Evolutionary conservation across 2,888 invertebrate species (phyloP), one percentile per base, ranked within the genome.

Genomic region (Coecobrya sp.): DNA sequence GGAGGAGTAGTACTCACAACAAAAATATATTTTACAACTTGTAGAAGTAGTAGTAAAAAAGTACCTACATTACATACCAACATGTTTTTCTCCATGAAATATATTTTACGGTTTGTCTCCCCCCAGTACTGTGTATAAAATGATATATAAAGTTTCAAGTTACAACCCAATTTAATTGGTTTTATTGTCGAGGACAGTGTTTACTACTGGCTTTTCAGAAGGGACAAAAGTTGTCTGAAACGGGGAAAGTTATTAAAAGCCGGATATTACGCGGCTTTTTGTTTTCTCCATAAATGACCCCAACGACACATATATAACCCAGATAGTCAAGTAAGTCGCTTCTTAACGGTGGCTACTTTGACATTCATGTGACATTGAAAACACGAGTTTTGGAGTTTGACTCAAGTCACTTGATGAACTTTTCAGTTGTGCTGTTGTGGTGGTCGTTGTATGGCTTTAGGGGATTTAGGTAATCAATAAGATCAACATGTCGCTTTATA

Each of bases 291-390:
- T 59, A 1, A 59, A 59, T 49, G 49, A 42, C 4, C 42, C 42
- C 5, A 42, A 42, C 42, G 42, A 42, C 42, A 42, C 10, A n/a
- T n/a, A n/a, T n/a, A n/a, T n/a, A n/a, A n/a, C n/a, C n/a, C 36
- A 36, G 36, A 52, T 3, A 52, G 52, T 7, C n/a, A 11, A 52
- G 16, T 11, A 52, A 5, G 2, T n/a, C n/a, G 8, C 59, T 19
- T 19, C 19, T 16, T 13, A 19, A 36, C 36, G 36, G 36, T 36
- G 36, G 7, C 36, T 2, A 36, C 7, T 36, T 36, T 30, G 68
- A 30, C 68, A 68, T 68, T 68, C 30, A 13, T 16, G 7, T 68
- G 68, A 68, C 68, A 30, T 68, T 68, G 68, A 68, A 25, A 62
- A 62, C 62, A 62, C 13, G 11, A 49, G 1, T 13, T 49, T 49